Base-by-base conservation (phyloP, 2,888 invertebrate genomes). In the Drosophila buzzatii region DNA sequence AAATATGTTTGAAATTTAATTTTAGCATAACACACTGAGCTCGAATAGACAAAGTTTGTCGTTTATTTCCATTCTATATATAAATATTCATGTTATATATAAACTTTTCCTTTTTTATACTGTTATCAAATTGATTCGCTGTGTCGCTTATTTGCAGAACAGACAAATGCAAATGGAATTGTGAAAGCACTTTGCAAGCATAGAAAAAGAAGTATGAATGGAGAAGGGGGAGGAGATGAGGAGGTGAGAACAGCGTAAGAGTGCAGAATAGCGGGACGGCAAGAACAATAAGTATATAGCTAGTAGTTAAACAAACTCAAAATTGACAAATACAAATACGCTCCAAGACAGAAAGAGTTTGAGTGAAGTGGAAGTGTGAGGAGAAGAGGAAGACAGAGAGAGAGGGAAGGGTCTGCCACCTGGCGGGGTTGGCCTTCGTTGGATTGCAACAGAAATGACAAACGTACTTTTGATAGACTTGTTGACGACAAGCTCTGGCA, bases 391-490 rank as follows among this genome's bases (percentile, higher is more conserved):
- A 27, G 27, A 27, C 5, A 27, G 27, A 27, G 27, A 27, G 27
- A 23, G 12, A 2, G 14, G 20, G 3, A 45, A 8, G 16, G 27
- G n/a, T 12, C n/a, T 0, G 62, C 55, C 82, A 79, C 81, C 64
- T 72, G 69, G 49, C 35, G 51, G 33, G n/a, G 31, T 20, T 51
- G 56, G 33, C 55, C 55, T 55, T 55, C 60, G 31, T 61, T 57
- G 42, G 70, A 82, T 58, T 89, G 88, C 86, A 86, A 80, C 89
- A 80, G 76, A 81, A 87, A 87, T 90, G 90, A 90, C 87, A 85
- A 90, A 90, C 87, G 90, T 79, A 82, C 90, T 88, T 88, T 90
- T 87, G 90, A 87, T 87, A 87, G 90, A 87, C 87, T 86, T 86
- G 86, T 86, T 90, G 86, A 86, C 86, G 86, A 86, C 86, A 86